Base-by-base conservation (phyloP, 1,140 invertebrate species). In the Orussus abietinus region DNA sequence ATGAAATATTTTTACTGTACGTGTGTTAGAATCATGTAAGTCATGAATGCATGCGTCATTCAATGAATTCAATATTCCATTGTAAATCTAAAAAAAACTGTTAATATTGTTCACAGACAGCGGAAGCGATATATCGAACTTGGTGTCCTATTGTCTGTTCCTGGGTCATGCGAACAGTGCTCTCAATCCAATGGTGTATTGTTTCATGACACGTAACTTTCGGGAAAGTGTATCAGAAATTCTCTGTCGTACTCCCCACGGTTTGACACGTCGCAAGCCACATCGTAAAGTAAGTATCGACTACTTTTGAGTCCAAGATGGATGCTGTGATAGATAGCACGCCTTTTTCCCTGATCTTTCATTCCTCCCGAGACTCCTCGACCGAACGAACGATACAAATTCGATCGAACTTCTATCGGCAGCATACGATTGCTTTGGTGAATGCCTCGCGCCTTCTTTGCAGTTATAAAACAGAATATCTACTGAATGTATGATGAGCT, bases 101-200 rank as follows among this genome's bases (percentile, higher is more conserved):
- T 7, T 15, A 30, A 7, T 40, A 49, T 51, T 49, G 31, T 48
- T 62, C 44, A 11, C 48, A 66, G 60, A 35, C 4, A 32, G 45
- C 31, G 47, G 46, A 1, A 44, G 13, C 18, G 9, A 14, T 1
- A 45, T 58, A 4, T 51, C 58, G 11, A 42, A 60, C 2, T 48
- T 64, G n/a, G 44, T 76, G 3, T 64, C 74, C 2, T 74, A 74
- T 41, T 74, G 73, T 18, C 66, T 80, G 9, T 59, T 78, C 5
- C 57, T 81, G 4, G 79, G 85, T 45, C 86, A 90, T 57, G 79
- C 82, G 2, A 91, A 91, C 67, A 88, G 85, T 5, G 89, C 88
- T 18, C 80, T 92, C 48, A 93, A 94, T 66, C 91, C 91, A 0
- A 80, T 93, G 29, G 82, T 94, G 4, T 93, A 93, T 64, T 91